Base-by-base conservation (phyloP, 2,888 invertebrate genomes). In the Lycocerus yunnanus region DNA sequence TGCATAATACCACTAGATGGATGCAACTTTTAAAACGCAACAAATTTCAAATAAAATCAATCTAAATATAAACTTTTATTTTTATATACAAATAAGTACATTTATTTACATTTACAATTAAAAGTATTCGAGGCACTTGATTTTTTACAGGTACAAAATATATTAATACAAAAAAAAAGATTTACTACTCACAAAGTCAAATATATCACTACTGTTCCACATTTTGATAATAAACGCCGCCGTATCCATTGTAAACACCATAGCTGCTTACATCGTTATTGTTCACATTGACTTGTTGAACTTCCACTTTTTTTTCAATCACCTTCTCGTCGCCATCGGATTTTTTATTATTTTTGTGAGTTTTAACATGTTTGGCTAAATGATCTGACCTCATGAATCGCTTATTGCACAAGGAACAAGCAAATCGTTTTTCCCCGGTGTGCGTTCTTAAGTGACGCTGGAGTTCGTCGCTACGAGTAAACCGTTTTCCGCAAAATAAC, bases 361-460 rank as follows among this genome's bases (percentile, higher is more conserved):
- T 97, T 85, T 97, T 97, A 78, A 93, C 92, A 86, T 97, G 97
- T 86, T 97, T 98, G 76, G 93, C 93, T n/a, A 98, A 89, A 85
- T 98, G 97, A 85, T 97, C 97, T 77, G 96, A 96, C 15, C 97
- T 89, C 92, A 96, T 97, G 87, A 97, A 97, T 67, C 95, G 90
- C 85, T 97, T 98, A 58, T 92, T 91, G 86, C 97, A 97, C n/a
- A 93, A 90, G 61, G 92, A 91, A 84, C 97, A 97, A 1, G 93
- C 91, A 85, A 97, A 97, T 43, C 96, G 89, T 81, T 97, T 96
- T 85, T 97, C 97, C 0, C 95, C 95, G 0, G 97, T 94, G 84
- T 97, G 97, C 0, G 96, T 97, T 24, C 97, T 89, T 15, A 94
- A 88, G 84, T 97, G 97, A 61, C 97, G 90, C 85, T 96, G 96